Base-by-base conservation (phyloP, 2,113 vertebrate genomes). In the Chionodraco myersi region DNA sequence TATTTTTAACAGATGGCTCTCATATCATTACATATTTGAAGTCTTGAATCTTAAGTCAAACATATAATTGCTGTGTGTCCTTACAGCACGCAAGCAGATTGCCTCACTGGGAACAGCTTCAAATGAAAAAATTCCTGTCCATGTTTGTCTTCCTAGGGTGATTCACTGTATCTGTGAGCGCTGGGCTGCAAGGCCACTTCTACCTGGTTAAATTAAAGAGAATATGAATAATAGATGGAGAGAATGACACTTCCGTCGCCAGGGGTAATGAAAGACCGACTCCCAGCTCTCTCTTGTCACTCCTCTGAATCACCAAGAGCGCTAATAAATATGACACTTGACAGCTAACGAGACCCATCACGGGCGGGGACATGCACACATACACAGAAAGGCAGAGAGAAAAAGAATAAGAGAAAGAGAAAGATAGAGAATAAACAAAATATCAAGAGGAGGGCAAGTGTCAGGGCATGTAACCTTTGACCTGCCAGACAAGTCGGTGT, bases 291-390 rank as follows among this genome's bases (percentile, higher is more conserved):
- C 87, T 90, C 92, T 91, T 89, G 91, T 93, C 93, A 91, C 87
- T 91, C 83, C 92, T 92, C 90, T 90, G 93, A 94, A 91, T 95
- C 92, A 93, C 89, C 65, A 80, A 90, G 89, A 82, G 87, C 77
- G 82, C 94, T 95, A 95, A 94, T 95, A 94, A 93, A 94, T 93
- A 95, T 92, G 94, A 94, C 91, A 94, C 93, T 91, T 94, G 95
- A 95, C 93, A 93, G 95, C 91, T 94, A 93, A 94, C 93, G 90
- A 94, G 92, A 90, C 77, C 85, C 80, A 83, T 90, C 87, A 84
- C 9, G 70, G 80, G 72, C 68, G 52, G 85, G 63, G 88, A 91
- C 86, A 90, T 80, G 83, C 85, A 68, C 87, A 77, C 76, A 72
- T 78, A 76, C 77, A 69, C 63, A 49, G 63, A 64, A 54, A 65